Evolutionary conservation across 2,888 invertebrate genomes (phyloP).

Genomic region (Hipparchia sbordonii): DNA sequence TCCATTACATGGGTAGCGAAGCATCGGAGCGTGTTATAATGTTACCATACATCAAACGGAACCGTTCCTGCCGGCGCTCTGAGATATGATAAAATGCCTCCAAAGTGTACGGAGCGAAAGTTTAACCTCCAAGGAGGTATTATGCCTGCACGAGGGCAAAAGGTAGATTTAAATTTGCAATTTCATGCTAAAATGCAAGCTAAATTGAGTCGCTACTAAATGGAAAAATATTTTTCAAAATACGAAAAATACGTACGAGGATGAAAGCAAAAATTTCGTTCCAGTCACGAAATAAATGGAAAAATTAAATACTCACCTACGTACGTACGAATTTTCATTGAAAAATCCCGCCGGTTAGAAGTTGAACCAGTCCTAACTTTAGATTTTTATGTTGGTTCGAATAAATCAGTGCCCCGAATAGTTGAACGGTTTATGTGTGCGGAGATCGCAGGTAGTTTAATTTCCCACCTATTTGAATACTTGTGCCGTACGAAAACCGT

Average conservation of each 20-base stretch:
- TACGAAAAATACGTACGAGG: background rate
- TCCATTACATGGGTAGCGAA: conserved; percentile 15
- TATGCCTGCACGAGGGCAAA: background rate
- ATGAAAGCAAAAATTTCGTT: background rate
- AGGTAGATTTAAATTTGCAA: conserved; percentile 18
- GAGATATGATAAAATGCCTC: conserved; percentile 29
- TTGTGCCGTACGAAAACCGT: too few relatives aligned
- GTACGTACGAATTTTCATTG: too few relatives aligned
- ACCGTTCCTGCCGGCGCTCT: conserved; percentile 22
- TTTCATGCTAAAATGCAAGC: conserved; percentile 16
- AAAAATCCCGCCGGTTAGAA: too few relatives aligned
- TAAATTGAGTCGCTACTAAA: conserved; percentile 10
- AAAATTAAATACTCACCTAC: too few relatives aligned
- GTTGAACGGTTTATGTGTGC: too few relatives aligned
- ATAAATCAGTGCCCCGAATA: too few relatives aligned
- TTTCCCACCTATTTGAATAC: too few relatives aligned
- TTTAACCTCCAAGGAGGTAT: conserved; percentile 27
- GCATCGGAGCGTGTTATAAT: conserved; percentile 25
- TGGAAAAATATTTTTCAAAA: background rate
- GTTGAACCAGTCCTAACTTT: too few relatives aligned
- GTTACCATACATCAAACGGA: conserved; percentile 25
- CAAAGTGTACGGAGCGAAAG: conserved; percentile 25
- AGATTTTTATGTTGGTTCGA: too few relatives aligned
- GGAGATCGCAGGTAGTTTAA: too few relatives aligned
- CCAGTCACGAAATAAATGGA: background rate